These are phyloP conservation scores for Eremophila alpestris DNA, from an alignment of 2,797 vertebrate genomes.

Conservation along the genomic window DNA sequence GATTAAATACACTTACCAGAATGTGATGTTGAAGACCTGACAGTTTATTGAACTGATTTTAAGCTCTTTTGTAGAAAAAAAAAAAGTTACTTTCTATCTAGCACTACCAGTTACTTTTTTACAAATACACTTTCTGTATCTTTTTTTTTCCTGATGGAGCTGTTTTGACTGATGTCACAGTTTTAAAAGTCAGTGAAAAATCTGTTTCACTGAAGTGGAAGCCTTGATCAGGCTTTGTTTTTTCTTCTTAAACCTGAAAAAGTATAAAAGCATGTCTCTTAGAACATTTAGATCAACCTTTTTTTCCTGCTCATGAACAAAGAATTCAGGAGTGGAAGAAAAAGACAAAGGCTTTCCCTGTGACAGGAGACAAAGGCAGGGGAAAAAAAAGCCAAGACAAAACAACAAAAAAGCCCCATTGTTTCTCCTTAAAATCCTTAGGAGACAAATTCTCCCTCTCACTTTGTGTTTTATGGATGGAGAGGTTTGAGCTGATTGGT, in stretches of 20 bases:
- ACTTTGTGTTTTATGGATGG: not conserved
- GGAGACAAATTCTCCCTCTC: not conserved
- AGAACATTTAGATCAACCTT: not conserved
- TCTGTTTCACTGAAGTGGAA: not conserved
- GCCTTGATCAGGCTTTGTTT: not conserved
- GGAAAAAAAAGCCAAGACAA: not conserved
- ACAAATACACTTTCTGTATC: not conserved
- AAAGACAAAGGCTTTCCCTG: not conserved
- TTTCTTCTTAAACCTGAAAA: not conserved
- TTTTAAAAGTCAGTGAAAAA: constrained; percentile 2
- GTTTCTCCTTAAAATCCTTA: not conserved
- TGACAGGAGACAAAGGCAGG: not conserved
- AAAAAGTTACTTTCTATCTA: not conserved
- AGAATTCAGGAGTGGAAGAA: not conserved
- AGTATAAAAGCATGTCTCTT: not conserved
- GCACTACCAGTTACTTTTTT: not conserved
- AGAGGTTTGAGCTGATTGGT: not conserved
- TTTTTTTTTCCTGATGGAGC: not conserved
- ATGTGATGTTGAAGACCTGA: not conserved
- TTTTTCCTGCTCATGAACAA: not conserved
- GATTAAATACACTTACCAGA: not conserved
- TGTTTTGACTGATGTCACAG: constrained; percentile 4
- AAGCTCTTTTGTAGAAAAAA: not conserved
- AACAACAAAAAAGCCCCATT: not conserved
- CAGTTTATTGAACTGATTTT: not conserved